A percentile compares a stretch with the other conserved stretches of the same genome.
phyloP scores from a whole-genome alignment of 2,113 vertebrate species.

The Anguilla japonica region DNA sequence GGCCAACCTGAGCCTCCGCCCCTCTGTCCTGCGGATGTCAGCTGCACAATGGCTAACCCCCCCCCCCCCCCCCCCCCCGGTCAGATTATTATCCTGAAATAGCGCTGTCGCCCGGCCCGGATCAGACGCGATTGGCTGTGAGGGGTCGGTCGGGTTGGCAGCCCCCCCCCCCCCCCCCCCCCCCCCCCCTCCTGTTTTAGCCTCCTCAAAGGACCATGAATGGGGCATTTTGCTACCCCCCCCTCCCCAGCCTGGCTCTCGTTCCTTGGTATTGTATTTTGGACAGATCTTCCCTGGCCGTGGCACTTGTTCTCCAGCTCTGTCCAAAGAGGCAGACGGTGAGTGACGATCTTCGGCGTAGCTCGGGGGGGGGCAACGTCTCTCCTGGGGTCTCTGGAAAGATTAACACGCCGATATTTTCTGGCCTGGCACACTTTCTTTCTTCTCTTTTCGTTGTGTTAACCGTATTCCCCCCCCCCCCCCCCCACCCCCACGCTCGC shows the following conservation, averaged over 20 bases:
- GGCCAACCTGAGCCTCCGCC: neutral
- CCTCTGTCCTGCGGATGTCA: slow-evolving; percentile 32
- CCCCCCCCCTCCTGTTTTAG: slow-evolving; percentile 7
- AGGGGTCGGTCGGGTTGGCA: slow-evolving; percentile 21
- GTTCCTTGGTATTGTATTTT: neutral
- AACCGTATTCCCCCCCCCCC: neutral
- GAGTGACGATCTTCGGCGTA: neutral
- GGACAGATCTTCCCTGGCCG: neutral
- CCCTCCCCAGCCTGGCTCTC: neutral
- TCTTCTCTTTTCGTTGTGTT: neutral
- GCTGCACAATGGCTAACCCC: slow-evolving; percentile 18
- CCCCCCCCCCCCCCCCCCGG: slow-evolving; percentile 13
- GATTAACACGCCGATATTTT: neutral
- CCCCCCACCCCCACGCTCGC: neutral
- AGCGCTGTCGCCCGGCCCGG: slow-evolving; percentile 15
- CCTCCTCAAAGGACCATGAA: slow-evolving; percentile 26
- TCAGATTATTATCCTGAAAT: slow-evolving; percentile 35
- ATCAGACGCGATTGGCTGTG: slow-evolving; percentile 28
- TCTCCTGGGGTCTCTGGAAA: neutral
- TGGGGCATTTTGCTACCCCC: slow-evolving; percentile 19
- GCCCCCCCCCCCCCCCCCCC: slow-evolving; percentile 4
- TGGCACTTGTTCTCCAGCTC: neutral
- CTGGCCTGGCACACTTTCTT: neutral
- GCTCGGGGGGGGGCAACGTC: neutral
- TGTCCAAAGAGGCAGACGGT: neutral